Conservation (phyloP, 2,888 invertebrate species). For the Boloria euphrosyne region DNA sequence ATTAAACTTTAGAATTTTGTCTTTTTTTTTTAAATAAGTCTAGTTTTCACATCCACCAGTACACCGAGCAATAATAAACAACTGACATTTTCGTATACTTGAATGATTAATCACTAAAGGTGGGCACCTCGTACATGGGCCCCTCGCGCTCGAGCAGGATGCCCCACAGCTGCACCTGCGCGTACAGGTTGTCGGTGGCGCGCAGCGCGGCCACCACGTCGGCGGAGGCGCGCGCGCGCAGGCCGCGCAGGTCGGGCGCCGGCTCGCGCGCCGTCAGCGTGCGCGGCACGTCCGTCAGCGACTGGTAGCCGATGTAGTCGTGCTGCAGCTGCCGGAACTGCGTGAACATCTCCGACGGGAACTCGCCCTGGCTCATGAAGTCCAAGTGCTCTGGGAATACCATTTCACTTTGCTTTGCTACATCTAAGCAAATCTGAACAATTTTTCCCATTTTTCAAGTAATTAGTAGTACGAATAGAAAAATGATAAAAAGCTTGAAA, state of each 20-base stretch:
- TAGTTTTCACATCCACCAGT: too few species aligned
- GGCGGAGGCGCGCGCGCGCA: slow-evolving; percentile 84
- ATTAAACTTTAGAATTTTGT: too few species aligned
- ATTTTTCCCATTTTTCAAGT: background rate
- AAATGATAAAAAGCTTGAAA: background rate
- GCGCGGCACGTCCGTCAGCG: slow-evolving; percentile 96
- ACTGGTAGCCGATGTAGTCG: slow-evolving; percentile 97
- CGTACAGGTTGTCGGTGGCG: slow-evolving; percentile 87
- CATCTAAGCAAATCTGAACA: background rate
- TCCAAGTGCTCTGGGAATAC: slow-evolving; percentile 92
- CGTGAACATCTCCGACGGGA: slow-evolving; percentile 87
- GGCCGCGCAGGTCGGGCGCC: slow-evolving; percentile 79
- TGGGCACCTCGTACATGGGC: slow-evolving; percentile 83
- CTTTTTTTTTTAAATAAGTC: too few species aligned
- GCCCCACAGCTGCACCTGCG: slow-evolving; percentile 92
- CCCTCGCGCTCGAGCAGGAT: slow-evolving; percentile 92
- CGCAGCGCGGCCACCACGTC: slow-evolving; percentile 89
- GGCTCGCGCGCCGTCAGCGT: slow-evolving; percentile 89
- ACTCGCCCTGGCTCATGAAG: slow-evolving; percentile 93
- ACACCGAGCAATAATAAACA: too few species aligned
- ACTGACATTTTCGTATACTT: too few species aligned
- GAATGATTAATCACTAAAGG: too few species aligned
- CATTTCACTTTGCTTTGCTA: too few species aligned
- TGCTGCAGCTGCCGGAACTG: slow-evolving; percentile 95
- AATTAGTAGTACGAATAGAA: background rate